A percentile compares a stretch with the other conserved stretches of the same genome.
phyloP scores from a whole-genome alignment of 2,113 vertebrate species.

The Mesembrinibis cayennensis region DNA sequence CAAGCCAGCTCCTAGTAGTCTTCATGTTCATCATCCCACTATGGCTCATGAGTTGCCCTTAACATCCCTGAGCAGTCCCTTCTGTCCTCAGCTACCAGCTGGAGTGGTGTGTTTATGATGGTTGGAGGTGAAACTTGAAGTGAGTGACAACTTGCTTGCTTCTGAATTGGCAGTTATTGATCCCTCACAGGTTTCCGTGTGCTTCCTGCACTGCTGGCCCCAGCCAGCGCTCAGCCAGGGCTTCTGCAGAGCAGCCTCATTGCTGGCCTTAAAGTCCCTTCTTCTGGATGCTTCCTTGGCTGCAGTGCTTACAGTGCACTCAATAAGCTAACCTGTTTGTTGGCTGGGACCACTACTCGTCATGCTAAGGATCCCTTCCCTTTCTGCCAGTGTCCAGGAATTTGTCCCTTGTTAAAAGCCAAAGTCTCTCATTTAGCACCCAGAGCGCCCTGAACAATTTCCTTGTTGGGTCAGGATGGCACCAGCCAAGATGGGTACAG shows the following conservation, averaged over 20 bases:
- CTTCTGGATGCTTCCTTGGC: not conserved
- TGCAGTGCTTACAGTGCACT: not conserved
- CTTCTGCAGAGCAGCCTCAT: not conserved
- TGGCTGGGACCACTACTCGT: not conserved
- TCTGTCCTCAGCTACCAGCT: not conserved
- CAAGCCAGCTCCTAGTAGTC: not conserved
- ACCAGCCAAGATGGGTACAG: not conserved
- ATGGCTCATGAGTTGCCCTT: not conserved
- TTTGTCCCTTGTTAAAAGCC: not conserved
- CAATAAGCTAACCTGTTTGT: not conserved
- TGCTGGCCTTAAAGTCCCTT: not conserved
- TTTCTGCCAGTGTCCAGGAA: not conserved
- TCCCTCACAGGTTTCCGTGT: not conserved
- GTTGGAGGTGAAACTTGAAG: not conserved
- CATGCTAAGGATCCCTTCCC: not conserved
- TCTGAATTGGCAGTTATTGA: not conserved
- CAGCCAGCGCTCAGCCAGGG: not conserved
- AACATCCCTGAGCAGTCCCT: not conserved
- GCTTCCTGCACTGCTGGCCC: not conserved
- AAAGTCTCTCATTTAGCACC: not conserved
- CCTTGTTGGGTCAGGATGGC: not conserved
- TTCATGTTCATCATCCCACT: not conserved
- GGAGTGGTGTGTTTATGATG: not conserved
- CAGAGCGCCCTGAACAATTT: not conserved
- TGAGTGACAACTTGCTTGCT: not conserved